Evolutionary conservation across 1,140 invertebrate genomes (phyloP).

Genomic region (Diorhabda elongata): DNA sequence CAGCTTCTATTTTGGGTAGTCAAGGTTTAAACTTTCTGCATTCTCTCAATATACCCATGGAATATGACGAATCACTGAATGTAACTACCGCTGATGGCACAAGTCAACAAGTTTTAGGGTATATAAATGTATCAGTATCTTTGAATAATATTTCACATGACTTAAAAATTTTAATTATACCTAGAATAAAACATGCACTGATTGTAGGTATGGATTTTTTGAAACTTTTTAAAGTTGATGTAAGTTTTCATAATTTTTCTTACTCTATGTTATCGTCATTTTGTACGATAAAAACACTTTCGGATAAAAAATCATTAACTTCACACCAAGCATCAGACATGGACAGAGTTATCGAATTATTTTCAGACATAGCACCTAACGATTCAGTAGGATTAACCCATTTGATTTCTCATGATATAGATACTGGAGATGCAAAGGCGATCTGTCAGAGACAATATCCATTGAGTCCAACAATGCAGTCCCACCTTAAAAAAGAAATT

Average conservation of each 20-base stretch:
- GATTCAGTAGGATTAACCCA: conserved; percentile 12
- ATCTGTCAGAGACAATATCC: conserved; percentile 15
- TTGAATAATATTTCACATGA: conserved; percentile 5
- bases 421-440: conserved; percentile 14
- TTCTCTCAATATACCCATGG: conserved; percentile 3
- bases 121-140: conserved; percentile 3
- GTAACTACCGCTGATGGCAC: conserved; percentile 17
- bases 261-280: conserved; percentile 4
- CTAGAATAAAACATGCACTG: conserved; percentile 6
- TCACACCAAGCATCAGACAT: neutral
- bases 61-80: neutral
- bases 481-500: conserved; percentile 13
- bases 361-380: conserved; percentile 5
- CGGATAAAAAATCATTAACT: neutral
- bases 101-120: conserved; percentile 4
- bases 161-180: conserved; percentile 12
- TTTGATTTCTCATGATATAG: conserved; percentile 8
- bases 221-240: neutral
- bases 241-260: neutral
- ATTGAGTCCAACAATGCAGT: conserved; percentile 5
- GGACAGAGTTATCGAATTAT: conserved; percentile 4
- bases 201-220: conserved; percentile 18
- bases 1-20: neutral
- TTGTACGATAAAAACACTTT: conserved; percentile 11
- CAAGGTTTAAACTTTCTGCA: neutral